A percentile compares a stretch with the other conserved stretches of the same genome.
phyloP scores from a whole-genome alignment of 2,888 invertebrate genomes.

The Cistogaster globosa region DNA sequence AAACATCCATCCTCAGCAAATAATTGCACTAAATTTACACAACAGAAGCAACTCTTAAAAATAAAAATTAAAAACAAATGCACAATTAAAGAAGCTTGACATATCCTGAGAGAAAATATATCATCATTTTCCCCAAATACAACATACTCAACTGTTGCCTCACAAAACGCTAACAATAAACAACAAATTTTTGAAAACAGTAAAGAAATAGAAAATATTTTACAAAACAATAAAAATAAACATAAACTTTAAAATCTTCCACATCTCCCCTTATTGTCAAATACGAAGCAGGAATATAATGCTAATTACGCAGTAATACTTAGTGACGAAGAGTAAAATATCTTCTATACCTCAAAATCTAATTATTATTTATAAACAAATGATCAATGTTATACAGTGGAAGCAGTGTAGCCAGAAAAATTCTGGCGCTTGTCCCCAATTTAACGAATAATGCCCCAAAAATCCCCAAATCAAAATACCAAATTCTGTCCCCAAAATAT shows the following conservation, averaged over 20 bases:
- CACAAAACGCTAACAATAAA: not conserved
- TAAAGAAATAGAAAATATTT: not conserved
- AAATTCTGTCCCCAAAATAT: too few species aligned
- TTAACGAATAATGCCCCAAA: too few species aligned
- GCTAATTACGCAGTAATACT: not conserved
- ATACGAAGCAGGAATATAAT: not conserved
- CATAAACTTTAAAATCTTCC: not conserved
- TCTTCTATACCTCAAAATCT: not conserved
- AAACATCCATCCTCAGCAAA: slow-evolving; percentile 4
- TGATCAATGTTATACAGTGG: slow-evolving; percentile 14
- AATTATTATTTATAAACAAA: not conserved
- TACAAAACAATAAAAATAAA: not conserved
- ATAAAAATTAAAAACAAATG: not conserved
- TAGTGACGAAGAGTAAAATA: not conserved
- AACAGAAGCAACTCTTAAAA: slow-evolving; percentile 4
- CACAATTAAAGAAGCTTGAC: slow-evolving; percentile 1
- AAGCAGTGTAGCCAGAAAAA: too few species aligned
- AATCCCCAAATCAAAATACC: too few species aligned
- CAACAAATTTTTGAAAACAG: not conserved
- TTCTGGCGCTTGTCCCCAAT: too few species aligned
- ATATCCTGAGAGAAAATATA: not conserved
- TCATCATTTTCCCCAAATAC: not conserved
- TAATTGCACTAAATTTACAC: slow-evolving; percentile 3
- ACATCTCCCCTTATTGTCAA: not conserved
- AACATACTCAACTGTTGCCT: not conserved